Evolutionary conservation across 37 sponge, comb jelly and placozoan genomes (phyloP).

Genomic region (Spongilla lacustris): DNA sequence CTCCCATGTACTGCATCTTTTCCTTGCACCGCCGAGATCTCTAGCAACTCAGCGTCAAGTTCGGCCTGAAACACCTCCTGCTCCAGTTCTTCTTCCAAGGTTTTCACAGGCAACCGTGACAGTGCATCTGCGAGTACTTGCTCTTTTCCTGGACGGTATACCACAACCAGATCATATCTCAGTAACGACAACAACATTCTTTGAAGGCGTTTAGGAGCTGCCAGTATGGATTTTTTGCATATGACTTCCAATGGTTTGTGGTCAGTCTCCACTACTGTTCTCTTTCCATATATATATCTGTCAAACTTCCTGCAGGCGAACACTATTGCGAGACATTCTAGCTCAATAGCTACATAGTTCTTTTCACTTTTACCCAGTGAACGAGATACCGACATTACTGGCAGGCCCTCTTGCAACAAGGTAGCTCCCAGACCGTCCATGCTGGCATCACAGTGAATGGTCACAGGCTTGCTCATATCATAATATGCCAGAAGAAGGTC

Average conservation of each 20-base stretch:
- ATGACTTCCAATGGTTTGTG: constrained; percentile 43
- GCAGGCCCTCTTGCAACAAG: constrained; percentile 22
- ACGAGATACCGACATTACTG: constrained; percentile 24
- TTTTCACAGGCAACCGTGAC: no score
- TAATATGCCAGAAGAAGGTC: constrained; percentile 7
- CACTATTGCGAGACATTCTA: constrained; percentile 17
- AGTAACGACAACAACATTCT: constrained; percentile 36
- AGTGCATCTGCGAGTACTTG: constrained; percentile 1
- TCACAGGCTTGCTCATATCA: background rate
- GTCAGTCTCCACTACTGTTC: constrained; percentile 33
- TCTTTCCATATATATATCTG: constrained; percentile 23
- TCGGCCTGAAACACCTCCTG: no score
- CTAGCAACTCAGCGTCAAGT: no score
- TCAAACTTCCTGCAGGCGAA: constrained; percentile 27
- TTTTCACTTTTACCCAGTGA: constrained; percentile 11
- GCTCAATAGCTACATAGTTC: constrained; percentile 25
- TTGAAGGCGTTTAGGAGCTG: constrained; percentile 38
- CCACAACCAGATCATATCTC: constrained; percentile 13
- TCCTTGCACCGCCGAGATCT: no score
- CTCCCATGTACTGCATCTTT: no score
- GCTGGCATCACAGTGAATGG: constrained; percentile 25
- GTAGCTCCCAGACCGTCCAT: constrained; percentile 23
- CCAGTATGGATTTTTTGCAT: constrained; percentile 15
- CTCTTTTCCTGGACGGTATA: constrained; percentile 16
- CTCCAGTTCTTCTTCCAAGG: no score